Base-by-base conservation (phyloP, 2,113 vertebrate genomes). In the Grantiella picta region DNA sequence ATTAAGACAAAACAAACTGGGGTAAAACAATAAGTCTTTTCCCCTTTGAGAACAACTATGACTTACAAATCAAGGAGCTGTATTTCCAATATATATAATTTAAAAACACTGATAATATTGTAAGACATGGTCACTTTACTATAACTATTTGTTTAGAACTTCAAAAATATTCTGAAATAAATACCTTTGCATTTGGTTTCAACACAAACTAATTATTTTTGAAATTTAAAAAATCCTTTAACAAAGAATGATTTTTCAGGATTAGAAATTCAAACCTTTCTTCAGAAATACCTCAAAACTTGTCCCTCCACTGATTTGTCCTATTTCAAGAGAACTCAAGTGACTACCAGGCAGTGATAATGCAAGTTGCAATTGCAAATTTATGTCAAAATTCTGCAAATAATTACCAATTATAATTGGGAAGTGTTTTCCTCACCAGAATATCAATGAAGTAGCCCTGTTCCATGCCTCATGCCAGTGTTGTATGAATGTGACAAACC, bases 1-100 rank as follows among this genome's bases (percentile, higher is more conserved):
- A 83, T 88, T 96, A 86, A 64, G 56, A 86, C 87, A 97, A 93
- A 96, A 15, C 60, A 86, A 92, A 78, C 79, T 28, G 89, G 28
- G 44, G 24, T 71, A 86, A 92, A 90, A 68, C 64, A 92, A 22
- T 63, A 91, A 79, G n/a, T 52, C 25, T 93, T 86, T 68, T 59
- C 54, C 47, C 33, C 77, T 86, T 61, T 81, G 65, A 87, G 49
- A 65, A 15, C 61, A 92, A 71, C 14, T 25, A 38, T 19, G 64
- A 73, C n/a, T 77, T 70, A 18, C 53, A 86, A 77, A 90, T 75
- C 24, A 86, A 70, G 64, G 56, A 86, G 28, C 31, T 90, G 27
- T 64, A 40, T 84, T 96, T 89, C 27, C 47, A 86, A 64, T 10
- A 61, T 3, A 65, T 3, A 45, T 21, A 42, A 63, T 71, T 80